Percentiles rank a stretch among this genome's conserved stretches.
phyloP scores from a whole-genome alignment of 2,888 invertebrate genomes.

The Leuctra nigra region DNA sequence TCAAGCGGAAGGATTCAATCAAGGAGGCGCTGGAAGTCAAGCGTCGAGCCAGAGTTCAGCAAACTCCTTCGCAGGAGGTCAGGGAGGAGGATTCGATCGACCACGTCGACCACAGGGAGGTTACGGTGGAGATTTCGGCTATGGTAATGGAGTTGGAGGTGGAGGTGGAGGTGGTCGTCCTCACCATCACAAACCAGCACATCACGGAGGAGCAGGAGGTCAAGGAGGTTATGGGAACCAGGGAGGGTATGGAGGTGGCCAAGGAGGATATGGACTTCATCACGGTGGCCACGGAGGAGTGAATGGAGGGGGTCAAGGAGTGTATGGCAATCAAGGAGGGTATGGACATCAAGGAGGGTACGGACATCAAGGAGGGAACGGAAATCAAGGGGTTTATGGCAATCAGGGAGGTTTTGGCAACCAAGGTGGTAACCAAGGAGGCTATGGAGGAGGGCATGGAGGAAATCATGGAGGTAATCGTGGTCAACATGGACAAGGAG shows the following conservation, averaged over 20 bases:
- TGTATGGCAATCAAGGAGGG: neutral
- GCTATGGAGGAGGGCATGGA: neutral
- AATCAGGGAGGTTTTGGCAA: neutral
- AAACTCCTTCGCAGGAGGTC: neutral
- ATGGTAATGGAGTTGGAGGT: neutral
- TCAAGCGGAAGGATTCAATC: neutral
- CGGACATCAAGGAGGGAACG: neutral
- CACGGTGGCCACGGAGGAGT: neutral
- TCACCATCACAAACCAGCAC: neutral
- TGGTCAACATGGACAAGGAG: neutral
- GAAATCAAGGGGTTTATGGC: neutral
- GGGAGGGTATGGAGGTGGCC: neutral
- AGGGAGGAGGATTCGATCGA: neutral
- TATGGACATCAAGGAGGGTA: neutral
- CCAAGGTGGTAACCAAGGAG: neutral
- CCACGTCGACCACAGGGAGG: slow-evolving; percentile 1
- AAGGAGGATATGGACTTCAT: neutral
- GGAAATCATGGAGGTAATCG: neutral
- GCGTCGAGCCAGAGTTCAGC: neutral
- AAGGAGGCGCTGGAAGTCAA: neutral
- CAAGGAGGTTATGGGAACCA: neutral
- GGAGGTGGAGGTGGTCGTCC: neutral
- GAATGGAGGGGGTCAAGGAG: neutral
- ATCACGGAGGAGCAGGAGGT: neutral
- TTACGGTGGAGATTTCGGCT: neutral